phyloP scores from a whole-genome alignment of 2,113 vertebrate species.

The Ailuropoda melanoleuca region DNA sequence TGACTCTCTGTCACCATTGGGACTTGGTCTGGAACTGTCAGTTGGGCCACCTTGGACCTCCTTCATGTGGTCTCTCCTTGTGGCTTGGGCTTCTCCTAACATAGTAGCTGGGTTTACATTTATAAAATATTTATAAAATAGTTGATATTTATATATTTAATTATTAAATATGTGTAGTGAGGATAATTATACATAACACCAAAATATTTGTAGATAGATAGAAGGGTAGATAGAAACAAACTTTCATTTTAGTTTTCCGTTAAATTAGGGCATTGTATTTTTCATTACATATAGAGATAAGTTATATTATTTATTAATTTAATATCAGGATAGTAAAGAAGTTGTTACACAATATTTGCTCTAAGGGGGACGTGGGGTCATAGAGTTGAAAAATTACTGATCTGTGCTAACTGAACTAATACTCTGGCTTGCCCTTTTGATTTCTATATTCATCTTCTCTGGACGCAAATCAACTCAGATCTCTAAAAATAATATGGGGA shows the following conservation, averaged over 20 bases:
- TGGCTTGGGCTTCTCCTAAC: neutral
- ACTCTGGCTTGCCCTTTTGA: neutral
- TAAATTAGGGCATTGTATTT: neutral
- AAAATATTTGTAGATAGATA: neutral
- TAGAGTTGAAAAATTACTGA: neutral
- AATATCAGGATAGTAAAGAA: neutral
- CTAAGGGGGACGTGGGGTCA: neutral
- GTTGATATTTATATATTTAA: neutral
- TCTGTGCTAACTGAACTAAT: neutral
- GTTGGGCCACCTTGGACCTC: neutral
- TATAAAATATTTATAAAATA: neutral
- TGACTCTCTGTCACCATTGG: neutral
- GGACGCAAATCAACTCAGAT: neutral
- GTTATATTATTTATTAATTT: conserved; percentile 19
- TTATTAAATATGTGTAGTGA: neutral
- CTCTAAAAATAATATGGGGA: neutral
- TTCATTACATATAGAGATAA: neutral
- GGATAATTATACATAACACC: neutral
- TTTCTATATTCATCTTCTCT: neutral
- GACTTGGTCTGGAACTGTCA: neutral
- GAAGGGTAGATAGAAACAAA: neutral
- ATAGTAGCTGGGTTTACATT: neutral
- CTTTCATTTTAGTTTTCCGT: conserved; percentile 28
- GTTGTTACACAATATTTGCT: neutral
- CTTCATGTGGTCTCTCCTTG: neutral